These are phyloP conservation scores for Drosophila auraria DNA, from an alignment of 1,140 invertebrate species.

Conservation along the genomic window DNA sequence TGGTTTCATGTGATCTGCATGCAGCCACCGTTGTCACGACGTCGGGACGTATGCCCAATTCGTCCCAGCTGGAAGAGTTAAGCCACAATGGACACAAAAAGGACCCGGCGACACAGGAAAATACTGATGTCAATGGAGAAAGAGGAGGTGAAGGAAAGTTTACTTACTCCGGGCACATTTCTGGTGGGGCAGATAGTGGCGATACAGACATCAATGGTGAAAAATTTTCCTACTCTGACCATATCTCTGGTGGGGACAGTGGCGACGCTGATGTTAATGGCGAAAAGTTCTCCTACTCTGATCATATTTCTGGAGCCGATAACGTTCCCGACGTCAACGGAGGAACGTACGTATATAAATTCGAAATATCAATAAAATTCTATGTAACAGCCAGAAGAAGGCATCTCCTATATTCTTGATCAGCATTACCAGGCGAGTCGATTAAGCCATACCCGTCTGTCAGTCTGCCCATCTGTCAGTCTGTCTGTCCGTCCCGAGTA, in stretches of 20 bases:
- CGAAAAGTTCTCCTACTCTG: conserved; percentile 23
- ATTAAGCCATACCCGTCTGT: too few relatives aligned
- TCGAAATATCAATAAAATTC: neutral
- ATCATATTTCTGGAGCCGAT: conserved; percentile 21
- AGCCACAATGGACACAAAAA: conserved; percentile 87
- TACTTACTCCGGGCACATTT: conserved; percentile 89
- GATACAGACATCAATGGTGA: conserved; percentile 23
- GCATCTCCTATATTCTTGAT: too few relatives aligned
- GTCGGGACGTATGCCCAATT: conserved; percentile 87
- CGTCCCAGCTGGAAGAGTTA: conserved; percentile 89
- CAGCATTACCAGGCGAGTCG: too few relatives aligned
- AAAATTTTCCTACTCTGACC: conserved; percentile 26
- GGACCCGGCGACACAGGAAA: conserved; percentile 55
- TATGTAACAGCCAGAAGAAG: too few relatives aligned
- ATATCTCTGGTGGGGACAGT: conserved; percentile 29
- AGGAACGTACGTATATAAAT: conserved; percentile 18
- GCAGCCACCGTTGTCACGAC: conserved; percentile 13
- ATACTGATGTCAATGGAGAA: conserved; percentile 11
- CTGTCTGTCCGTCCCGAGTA: too few relatives aligned
- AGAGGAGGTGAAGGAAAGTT: conserved; percentile 89
- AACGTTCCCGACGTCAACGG: conserved; percentile 13
- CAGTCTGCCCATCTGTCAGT: too few relatives aligned
- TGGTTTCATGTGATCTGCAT: conserved; percentile 88
- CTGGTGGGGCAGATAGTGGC: conserved; percentile 30
- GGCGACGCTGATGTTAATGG: conserved; percentile 22